Conservation (phyloP, 2,888 invertebrate species). For the Kryphioiulus occultus region DNA sequence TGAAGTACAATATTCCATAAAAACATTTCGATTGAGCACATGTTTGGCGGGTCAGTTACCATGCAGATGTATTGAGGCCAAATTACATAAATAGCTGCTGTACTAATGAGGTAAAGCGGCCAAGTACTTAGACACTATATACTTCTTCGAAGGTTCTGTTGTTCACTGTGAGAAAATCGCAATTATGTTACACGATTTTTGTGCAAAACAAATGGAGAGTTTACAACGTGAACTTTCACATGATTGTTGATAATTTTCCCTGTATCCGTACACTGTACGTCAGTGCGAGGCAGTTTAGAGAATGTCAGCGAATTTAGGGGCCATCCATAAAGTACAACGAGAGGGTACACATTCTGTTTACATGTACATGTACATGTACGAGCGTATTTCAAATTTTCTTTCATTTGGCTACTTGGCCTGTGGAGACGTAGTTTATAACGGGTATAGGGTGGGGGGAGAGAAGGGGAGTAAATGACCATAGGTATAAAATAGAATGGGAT, state of each 20-base stretch:
- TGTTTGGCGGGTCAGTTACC: neutral
- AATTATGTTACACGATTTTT: neutral
- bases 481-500: conserved; percentile 17
- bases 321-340: too few relatives aligned
- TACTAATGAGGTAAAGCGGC: neutral
- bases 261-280: too few relatives aligned
- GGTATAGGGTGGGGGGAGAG: neutral
- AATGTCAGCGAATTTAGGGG: too few relatives aligned
- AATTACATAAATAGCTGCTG: neutral
- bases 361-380: too few relatives aligned
- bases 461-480: conserved; percentile 17
- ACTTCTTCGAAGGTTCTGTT: neutral
- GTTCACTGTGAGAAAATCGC: neutral
- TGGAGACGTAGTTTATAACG: neutral
- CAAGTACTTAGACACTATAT: neutral
- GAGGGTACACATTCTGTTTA: too few relatives aligned
- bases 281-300: too few relatives aligned
- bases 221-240: too few relatives aligned
- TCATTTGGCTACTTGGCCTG: neutral
- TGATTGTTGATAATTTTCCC: too few relatives aligned
- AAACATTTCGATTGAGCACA: neutral
- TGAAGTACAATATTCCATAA: neutral
- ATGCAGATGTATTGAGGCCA: neutral
- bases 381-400: neutral
- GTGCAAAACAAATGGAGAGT: too few relatives aligned